Base-by-base conservation (phyloP, 2,797 vertebrate genomes). In the Micrastur ruficollis region DNA sequence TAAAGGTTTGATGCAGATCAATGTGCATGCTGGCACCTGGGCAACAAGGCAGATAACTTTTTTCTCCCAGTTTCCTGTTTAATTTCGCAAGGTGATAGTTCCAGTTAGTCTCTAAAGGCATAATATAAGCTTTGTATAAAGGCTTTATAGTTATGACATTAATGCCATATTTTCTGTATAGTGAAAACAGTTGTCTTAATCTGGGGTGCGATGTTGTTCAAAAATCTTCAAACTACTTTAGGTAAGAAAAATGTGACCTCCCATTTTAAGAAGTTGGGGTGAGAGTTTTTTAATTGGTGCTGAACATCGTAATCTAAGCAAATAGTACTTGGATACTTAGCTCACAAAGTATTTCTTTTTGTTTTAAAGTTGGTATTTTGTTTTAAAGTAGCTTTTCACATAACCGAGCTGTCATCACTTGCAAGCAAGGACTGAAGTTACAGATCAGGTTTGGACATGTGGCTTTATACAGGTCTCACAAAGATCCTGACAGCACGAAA, bases 381-480 rank as follows among this genome's bases (percentile, higher is more conserved):
- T 66, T 87, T 90, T 88, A 62, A 94, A 65, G 65, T 68, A 81
- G 56, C n/a, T 95, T 95, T 96, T 95, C 75, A 75, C 63, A 19
- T 91, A 55, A 74, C 65, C 78, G 52, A 96, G 49, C 75, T 91
- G 81, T 93, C 85, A 86, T 78, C 81, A 26, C 91, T 85, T 91
- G 62, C 63, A 87, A 84, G 49, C 46, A 86, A 89, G 25, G 56
- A 61, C 74, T 94, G 90, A 91, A 93, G 46, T 76, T 86, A 73
- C 67, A 80, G 71, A 87, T 85, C 95, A 81, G 27, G 91, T 96
- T 74, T 88, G 79, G 46, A 68, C 87, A 40, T 72, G 91, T 62
- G 62, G 23, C 42, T 90, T 92, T 95, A 73, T 55, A 76, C 79
- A 78, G 32, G 65, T 86, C 72, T 94, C 61, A 38, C 65, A 75